Conservation (phyloP, 2,888 invertebrate species). For the Drosophila nigricruria region DNA sequence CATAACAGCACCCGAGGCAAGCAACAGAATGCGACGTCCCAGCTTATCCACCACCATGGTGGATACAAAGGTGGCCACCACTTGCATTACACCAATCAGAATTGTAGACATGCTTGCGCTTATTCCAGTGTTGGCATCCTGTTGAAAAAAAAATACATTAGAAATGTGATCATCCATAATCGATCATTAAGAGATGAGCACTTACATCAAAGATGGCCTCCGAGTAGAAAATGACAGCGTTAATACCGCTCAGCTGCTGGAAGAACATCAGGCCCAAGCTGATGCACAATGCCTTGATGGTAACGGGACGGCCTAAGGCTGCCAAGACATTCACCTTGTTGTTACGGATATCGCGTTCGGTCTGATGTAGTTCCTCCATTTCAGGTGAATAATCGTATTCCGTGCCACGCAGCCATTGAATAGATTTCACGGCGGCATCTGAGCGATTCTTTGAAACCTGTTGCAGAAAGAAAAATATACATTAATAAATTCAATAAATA, state of each 20-base stretch:
- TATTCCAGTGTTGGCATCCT: constrained; percentile 85
- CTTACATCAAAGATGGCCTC: constrained; percentile 90
- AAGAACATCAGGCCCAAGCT: constrained; percentile 94
- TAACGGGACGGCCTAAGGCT: constrained; percentile 87
- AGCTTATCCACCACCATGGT: constrained; percentile 92
- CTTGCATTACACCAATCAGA: constrained; percentile 93
- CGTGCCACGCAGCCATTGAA: constrained; percentile 91
- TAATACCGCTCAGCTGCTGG: constrained; percentile 94
- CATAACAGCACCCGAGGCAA: constrained; percentile 90
- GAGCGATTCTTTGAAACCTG: constrained; percentile 87
- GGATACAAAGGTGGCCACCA: constrained; percentile 88
- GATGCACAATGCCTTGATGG: constrained; percentile 89
- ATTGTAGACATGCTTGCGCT: constrained; percentile 89
- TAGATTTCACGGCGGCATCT: constrained; percentile 89
- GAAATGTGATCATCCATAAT: neutral
- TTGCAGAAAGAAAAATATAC: neutral
- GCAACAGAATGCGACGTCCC: constrained; percentile 91
- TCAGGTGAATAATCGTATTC: constrained; percentile 89
- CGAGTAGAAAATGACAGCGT: constrained; percentile 93
- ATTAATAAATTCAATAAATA: neutral
- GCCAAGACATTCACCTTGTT: constrained; percentile 87
- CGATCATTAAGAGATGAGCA: constrained; percentile 53
- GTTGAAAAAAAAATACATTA: neutral
- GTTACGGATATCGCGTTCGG: constrained; percentile 86
- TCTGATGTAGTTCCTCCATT: constrained; percentile 87